A percentile compares a stretch with the other conserved stretches of the same genome.
Evolutionary conservation across 2,797 vertebrate genomes (phyloP).

Genomic region (Eulemur albifrons): DNA sequence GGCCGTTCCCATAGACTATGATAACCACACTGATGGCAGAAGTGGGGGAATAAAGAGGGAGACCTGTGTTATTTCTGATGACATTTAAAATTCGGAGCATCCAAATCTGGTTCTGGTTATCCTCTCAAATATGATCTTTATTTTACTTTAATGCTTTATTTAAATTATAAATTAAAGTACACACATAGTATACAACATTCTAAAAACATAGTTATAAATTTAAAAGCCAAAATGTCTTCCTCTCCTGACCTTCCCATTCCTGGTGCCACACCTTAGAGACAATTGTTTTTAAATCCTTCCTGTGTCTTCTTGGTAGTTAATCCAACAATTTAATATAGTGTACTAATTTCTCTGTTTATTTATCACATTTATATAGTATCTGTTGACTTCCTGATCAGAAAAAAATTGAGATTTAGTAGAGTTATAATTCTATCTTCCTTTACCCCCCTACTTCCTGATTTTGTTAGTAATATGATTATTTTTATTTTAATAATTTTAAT

Average conservation of each 20-base stretch:
- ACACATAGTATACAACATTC: not conserved
- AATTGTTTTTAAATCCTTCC: not conserved
- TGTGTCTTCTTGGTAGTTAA: not conserved
- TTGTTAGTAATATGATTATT: not conserved
- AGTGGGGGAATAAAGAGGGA: not conserved
- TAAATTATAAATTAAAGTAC: not conserved
- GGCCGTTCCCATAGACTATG: not conserved
- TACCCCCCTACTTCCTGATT: not conserved
- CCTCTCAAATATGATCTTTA: not conserved
- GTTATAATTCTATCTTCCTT: not conserved
- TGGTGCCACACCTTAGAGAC: not conserved
- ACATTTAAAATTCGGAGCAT: not conserved
- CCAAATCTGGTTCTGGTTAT: not conserved
- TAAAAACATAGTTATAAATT: not conserved
- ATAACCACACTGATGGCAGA: not conserved
- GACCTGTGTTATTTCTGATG: not conserved
- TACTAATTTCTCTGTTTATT: not conserved
- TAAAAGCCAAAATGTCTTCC: not conserved
- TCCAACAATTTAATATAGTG: not conserved
- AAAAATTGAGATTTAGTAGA: not conserved
- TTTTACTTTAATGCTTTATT: not conserved
- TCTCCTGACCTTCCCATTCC: not conserved
- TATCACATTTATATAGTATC: not conserved
- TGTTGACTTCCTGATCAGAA: not conserved
- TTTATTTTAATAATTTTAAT: not conserved